phyloP scores from a whole-genome alignment of 2,113 vertebrate genomes.

The Leuciscus idus region DNA sequence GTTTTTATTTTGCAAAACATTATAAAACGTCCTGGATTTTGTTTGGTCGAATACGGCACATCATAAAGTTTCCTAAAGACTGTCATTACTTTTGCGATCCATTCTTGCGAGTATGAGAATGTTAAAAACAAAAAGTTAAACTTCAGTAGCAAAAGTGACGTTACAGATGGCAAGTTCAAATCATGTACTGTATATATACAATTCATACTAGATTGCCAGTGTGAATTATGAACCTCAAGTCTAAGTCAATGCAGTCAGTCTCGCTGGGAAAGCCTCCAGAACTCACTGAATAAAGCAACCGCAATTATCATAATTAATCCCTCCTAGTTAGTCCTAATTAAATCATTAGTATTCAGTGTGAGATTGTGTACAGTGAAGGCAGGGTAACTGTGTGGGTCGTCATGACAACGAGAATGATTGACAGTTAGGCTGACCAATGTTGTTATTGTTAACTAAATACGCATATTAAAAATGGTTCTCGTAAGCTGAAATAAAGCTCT shows the following conservation, averaged over 20 bases:
- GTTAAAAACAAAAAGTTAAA: background rate
- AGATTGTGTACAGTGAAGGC: background rate
- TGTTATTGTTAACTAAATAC: background rate
- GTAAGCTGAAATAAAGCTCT: background rate
- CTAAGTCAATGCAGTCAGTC: background rate
- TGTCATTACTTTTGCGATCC: background rate
- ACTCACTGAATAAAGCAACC: background rate
- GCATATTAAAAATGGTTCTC: background rate
- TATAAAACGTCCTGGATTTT: background rate
- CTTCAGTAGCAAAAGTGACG: background rate
- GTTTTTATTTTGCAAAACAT: background rate
- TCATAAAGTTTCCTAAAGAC: background rate
- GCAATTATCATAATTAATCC: slow-evolving; percentile 14
- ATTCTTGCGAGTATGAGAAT: background rate
- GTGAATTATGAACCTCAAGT: background rate
- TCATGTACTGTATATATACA: background rate
- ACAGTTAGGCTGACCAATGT: background rate
- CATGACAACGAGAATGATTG: slow-evolving; percentile 29
- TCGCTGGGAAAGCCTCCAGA: background rate
- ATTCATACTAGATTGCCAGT: background rate
- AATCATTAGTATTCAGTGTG: slow-evolving; percentile 22
- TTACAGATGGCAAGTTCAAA: background rate
- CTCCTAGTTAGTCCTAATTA: background rate
- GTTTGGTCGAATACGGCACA: background rate
- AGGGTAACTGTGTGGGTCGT: slow-evolving; percentile 2